phyloP scores from a whole-genome alignment of 2,113 vertebrate genomes.

The Onychostoma macrolepis region DNA sequence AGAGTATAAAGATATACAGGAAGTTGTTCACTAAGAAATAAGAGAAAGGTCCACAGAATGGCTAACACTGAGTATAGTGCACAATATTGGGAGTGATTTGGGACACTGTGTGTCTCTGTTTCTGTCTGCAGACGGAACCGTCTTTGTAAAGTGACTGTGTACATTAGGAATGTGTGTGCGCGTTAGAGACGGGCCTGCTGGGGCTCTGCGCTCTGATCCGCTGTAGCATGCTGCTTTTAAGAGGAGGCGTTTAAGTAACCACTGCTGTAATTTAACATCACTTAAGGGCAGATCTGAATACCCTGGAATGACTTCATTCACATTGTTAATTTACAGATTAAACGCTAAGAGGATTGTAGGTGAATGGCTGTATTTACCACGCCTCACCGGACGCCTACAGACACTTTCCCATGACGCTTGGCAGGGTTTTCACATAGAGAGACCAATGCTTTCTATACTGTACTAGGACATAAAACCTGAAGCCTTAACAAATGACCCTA shows the following conservation, averaged over 20 bases:
- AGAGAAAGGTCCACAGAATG: neutral
- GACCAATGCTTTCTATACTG: neutral
- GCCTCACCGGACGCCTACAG: slow-evolving; percentile 10
- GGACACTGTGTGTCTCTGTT: neutral
- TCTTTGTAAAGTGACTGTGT: slow-evolving; percentile 63
- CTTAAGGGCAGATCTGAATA: slow-evolving; percentile 16
- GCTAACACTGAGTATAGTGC: neutral
- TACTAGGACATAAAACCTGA: neutral
- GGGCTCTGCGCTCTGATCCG: neutral
- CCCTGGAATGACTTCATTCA: slow-evolving; percentile 1
- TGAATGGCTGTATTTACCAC: neutral
- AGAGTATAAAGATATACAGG: neutral
- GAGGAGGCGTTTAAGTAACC: slow-evolving; percentile 36
- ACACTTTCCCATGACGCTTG: slow-evolving; percentile 25
- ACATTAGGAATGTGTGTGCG: slow-evolving; percentile 69
- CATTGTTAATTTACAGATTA: slow-evolving; percentile 4
- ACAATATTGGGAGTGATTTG: neutral
- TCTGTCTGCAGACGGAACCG: slow-evolving; percentile 61
- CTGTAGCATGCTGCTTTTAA: slow-evolving; percentile 16
- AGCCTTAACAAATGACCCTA: neutral
- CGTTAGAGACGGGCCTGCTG: slow-evolving; percentile 25
- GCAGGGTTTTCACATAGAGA: neutral
- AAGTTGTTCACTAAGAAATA: neutral
- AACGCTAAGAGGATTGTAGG: slow-evolving; percentile 26
- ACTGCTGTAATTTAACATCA: slow-evolving; percentile 15